Conservation (phyloP, 1,140 invertebrate species). For the Brachionus koreanus region DNA sequence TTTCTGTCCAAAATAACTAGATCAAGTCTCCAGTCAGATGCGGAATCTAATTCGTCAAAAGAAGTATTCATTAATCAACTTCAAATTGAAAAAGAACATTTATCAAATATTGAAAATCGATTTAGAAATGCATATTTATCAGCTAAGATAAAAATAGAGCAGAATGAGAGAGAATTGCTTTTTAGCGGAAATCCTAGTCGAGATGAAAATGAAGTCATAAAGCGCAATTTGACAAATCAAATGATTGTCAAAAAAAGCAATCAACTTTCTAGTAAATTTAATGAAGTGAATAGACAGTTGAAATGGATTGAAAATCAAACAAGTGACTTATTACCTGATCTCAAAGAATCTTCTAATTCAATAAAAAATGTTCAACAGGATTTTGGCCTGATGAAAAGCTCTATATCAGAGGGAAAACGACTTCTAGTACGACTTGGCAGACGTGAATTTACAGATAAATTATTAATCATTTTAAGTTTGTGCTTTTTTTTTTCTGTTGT, state of each 20-base stretch:
- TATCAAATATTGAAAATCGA: neutral
- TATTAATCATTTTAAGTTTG: conserved; percentile 81
- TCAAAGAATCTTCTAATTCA: conserved; percentile 1
- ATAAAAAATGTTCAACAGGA: conserved; percentile 37
- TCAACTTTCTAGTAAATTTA: conserved; percentile 17
- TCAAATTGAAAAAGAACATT: conserved; percentile 44
- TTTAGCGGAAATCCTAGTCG: neutral
- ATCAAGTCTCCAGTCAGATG: neutral
- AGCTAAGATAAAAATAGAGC: conserved; percentile 14
- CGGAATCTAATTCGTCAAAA: neutral
- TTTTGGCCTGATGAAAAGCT: conserved; percentile 17
- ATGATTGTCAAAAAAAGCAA: conserved; percentile 23
- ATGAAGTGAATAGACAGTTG: conserved; percentile 20
- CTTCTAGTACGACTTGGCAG: conserved; percentile 61
- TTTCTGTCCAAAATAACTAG: neutral
- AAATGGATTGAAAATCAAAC: conserved; percentile 41
- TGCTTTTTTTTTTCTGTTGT: conserved; percentile 85
- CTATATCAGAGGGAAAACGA: conserved; percentile 13
- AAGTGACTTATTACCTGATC: conserved; percentile 10
- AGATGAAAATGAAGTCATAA: neutral
- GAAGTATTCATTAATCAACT: conserved; percentile 40
- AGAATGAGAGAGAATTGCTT: conserved; percentile 11
- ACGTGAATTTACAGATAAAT: conserved; percentile 87
- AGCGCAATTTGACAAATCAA: conserved; percentile 30
- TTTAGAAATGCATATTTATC: conserved; percentile 35